Conservation (phyloP, 2,797 vertebrate species). For the Ciconia nigra region DNA sequence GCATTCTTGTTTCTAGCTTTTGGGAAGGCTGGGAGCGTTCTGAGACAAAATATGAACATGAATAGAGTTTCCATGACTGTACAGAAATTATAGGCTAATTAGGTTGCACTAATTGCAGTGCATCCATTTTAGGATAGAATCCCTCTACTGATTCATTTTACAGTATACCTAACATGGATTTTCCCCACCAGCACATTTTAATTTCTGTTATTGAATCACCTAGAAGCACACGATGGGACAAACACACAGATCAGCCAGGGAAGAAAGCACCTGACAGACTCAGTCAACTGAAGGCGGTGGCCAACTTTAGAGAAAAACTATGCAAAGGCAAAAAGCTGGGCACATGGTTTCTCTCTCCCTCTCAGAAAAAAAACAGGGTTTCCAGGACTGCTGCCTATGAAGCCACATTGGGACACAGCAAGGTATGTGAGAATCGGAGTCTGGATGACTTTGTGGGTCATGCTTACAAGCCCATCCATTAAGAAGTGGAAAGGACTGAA, state of each 20-base stretch:
- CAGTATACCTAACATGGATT: background rate
- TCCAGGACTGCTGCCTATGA: background rate
- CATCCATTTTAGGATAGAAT: background rate
- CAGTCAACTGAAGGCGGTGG: background rate
- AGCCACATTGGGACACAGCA: background rate
- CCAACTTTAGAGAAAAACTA: background rate
- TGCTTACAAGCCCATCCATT: background rate
- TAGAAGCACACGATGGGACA: accelerated
- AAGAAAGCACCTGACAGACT: background rate
- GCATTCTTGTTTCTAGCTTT: background rate
- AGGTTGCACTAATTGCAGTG: background rate
- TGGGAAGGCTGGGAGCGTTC: background rate
- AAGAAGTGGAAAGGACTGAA: background rate
- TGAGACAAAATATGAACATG: background rate
- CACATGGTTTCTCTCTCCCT: background rate
- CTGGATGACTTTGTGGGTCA: background rate
- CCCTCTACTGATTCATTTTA: background rate
- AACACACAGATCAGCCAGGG: background rate
- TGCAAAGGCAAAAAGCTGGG: background rate
- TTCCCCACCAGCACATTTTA: background rate
- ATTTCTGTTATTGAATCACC: background rate
- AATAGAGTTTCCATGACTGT: background rate
- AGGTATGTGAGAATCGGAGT: background rate
- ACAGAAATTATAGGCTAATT: background rate
- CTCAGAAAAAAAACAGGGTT: background rate